Evolutionary conservation across 2,797 vertebrate genomes (phyloP).

Genomic region (Sebastes vulpes): DNA sequence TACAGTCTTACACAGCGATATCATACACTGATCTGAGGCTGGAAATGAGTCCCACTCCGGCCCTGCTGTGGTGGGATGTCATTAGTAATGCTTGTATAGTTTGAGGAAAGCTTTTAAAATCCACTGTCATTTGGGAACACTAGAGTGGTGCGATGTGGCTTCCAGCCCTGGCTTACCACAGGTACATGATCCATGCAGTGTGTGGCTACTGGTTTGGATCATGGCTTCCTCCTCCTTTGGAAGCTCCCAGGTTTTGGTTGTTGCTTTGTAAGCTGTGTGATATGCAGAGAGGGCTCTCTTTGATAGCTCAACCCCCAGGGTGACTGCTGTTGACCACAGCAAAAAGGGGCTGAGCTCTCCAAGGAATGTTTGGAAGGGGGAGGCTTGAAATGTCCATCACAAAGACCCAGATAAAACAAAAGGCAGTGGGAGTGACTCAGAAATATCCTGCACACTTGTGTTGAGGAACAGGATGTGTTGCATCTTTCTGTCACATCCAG

Average conservation of each 20-base stretch:
- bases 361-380: slow-evolving; percentile 52
- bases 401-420: slow-evolving; percentile 70
- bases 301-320: slow-evolving; percentile 51
- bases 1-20: too few species aligned
- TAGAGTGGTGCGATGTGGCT: slow-evolving; percentile 23
- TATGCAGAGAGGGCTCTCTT: slow-evolving; percentile 48
- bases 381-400: slow-evolving; percentile 68
- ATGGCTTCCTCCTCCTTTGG: slow-evolving; percentile 4
- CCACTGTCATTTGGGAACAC: slow-evolving; percentile 25
- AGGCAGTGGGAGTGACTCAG: slow-evolving; percentile 32
- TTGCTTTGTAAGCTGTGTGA: slow-evolving; percentile 62
- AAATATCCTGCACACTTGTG: slow-evolving; percentile 40
- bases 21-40: neutral
- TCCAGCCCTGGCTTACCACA: slow-evolving; percentile 24
- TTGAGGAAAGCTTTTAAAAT: slow-evolving; percentile 38
- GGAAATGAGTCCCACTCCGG: neutral
- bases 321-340: slow-evolving; percentile 38
- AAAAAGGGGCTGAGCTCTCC: slow-evolving; percentile 47
- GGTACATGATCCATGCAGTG: slow-evolving; percentile 6
- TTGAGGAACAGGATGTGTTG: slow-evolving; percentile 41
- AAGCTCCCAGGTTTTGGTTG: slow-evolving; percentile 30
- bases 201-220: slow-evolving; percentile 19
- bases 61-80: neutral
- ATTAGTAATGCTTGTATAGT: slow-evolving; percentile 9
- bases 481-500: slow-evolving; percentile 33